Conservation (phyloP, 2,113 vertebrate species). For the Notarius quadriscutis region DNA sequence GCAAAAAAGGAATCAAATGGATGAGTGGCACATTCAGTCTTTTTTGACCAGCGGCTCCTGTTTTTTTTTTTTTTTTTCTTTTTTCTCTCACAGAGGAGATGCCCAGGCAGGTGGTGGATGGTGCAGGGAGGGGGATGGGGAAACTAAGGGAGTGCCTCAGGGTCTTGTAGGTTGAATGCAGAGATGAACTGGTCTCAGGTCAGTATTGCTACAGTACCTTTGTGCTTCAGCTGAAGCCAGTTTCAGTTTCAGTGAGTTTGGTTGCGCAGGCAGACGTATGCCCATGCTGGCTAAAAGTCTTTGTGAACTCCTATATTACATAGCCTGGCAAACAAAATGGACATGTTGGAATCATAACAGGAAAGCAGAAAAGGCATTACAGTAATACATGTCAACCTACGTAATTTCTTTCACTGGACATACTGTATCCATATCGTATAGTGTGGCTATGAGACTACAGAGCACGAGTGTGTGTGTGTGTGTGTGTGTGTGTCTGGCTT, state of each 20-base stretch:
- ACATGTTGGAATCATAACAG: neutral
- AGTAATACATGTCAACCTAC: neutral
- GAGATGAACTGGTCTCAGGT: conserved; percentile 35
- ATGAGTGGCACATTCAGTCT: conserved; percentile 62
- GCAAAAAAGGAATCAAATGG: conserved; percentile 49
- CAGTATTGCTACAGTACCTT: conserved; percentile 58
- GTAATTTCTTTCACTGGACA: neutral
- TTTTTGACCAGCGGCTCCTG: conserved; percentile 38
- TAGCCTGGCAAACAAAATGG: conserved; percentile 43
- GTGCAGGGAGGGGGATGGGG: neutral
- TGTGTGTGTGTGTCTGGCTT: conserved; percentile 25
- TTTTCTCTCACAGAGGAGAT: neutral
- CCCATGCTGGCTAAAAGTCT: conserved; percentile 28
- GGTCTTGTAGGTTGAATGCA: conserved; percentile 28
- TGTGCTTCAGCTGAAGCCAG: conserved; percentile 41
- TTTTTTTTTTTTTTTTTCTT: neutral
- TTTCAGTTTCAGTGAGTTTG: conserved; percentile 9
- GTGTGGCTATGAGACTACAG: conserved; percentile 4
- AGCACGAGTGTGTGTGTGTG: neutral
- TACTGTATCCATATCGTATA: neutral
- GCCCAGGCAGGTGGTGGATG: neutral
- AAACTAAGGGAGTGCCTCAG: neutral
- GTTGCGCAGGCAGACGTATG: conserved; percentile 22
- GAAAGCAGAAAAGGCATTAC: neutral
- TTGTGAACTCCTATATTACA: conserved; percentile 41